Evolutionary conservation across 2,888 invertebrate species (phyloP), one percentile per base, ranked within the genome.

Genomic region (Alentia gelatinosa): DNA sequence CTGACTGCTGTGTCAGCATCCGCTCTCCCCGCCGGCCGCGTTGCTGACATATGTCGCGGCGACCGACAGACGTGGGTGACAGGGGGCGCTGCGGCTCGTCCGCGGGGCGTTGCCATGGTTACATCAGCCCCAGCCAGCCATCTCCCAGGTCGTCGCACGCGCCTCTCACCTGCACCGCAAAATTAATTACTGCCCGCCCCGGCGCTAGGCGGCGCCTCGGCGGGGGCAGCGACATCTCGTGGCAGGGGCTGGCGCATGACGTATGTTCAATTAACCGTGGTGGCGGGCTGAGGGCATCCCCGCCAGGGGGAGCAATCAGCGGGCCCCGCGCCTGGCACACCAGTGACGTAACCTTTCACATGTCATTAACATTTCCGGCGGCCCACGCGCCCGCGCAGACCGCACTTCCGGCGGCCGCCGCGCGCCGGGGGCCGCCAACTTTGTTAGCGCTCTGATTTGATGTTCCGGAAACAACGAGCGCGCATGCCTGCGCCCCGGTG

Each of bases 281-380:
- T 30, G 86, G 86, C 42, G 50, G 50, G 37, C n/a, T 37, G 7
- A n/a, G 83, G 40, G 83, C 68, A 19, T 4, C 9, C 15, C 86
- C 19, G 86, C 47, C 47, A 19, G 86, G 47, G 30, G 86, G 42
- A 23, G 47, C 86, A 86, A 86, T 86, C 47, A 26, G 30, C 33
- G 35, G 83, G 3, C 23, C 7, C 47, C 47, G 30, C 5, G 15
- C 37, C 37, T 9, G 30, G 9, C 86, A 15, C 86, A 47, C 50
- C 47, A 30, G 50, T 86, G 86, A 86, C 86, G 86, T 30, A 86
- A 86, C 86, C 86, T 86, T 86, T 86, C 47, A 42, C 50, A 86
- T 86, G 86, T 86, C 86, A 47, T 86, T 86, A 86, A 86, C 86
- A 42, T 86, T 79, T 79, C 79, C 79, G 79, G 79, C 74, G 30